Conservation (phyloP, 1,140 invertebrate genomes). For the Pteromalus puparum region DNA sequence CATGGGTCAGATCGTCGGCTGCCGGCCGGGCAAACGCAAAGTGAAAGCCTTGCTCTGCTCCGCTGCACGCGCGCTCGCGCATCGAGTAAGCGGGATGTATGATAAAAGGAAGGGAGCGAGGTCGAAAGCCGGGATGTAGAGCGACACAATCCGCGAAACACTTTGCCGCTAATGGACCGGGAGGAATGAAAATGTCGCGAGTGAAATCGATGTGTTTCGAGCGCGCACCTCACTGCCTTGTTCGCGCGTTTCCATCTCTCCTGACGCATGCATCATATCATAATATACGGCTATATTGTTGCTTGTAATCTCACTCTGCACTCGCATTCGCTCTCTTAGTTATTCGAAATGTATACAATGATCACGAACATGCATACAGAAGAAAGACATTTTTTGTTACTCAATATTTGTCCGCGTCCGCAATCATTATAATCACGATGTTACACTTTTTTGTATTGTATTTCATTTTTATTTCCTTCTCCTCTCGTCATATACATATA, state of each 20-base stretch:
- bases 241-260: not conserved
- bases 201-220: slow-evolving; percentile 35
- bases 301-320: not conserved
- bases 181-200: slow-evolving; percentile 36
- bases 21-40: not conserved
- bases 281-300: slow-evolving; percentile 2
- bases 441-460: slow-evolving; percentile 2
- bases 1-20: not conserved
- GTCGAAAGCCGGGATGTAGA: not conserved
- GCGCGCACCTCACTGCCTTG: slow-evolving; percentile 7
- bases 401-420: slow-evolving; percentile 7
- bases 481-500: slow-evolving; percentile 9
- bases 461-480: not conserved
- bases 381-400: slow-evolving; percentile 60
- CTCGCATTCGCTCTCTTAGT: slow-evolving; percentile 53
- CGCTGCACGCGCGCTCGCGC: not conserved
- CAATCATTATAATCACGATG: slow-evolving; percentile 16
- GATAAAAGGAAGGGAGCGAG: not conserved
- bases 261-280: not conserved
- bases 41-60: not conserved
- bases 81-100: not conserved
- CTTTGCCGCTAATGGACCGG: not conserved
- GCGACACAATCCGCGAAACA: slow-evolving; percentile 3
- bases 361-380: slow-evolving; percentile 64
- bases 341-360: slow-evolving; percentile 57